Evolutionary conservation across 2,113 vertebrate genomes (phyloP), one percentile per base, ranked within the genome.

Genomic region (Vulpes lagopus): DNA sequence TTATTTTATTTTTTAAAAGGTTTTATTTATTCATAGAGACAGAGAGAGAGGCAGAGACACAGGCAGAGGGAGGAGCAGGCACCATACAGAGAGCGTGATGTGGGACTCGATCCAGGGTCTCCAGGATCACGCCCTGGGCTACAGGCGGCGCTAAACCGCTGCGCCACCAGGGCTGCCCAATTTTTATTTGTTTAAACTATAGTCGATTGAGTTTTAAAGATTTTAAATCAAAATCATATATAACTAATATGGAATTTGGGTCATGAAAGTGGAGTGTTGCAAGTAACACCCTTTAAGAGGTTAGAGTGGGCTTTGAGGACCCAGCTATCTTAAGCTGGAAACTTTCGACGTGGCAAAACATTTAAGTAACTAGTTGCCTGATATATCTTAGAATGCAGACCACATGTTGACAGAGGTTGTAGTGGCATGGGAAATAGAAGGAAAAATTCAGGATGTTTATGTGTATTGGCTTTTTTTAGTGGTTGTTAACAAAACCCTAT

Each of bases 371-470:
- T 1, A 14, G 49, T 93, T 91, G 38, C 51, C 49, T 88, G 59
- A 76, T 49, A 59, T 64, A 51, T 51, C 76, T 95, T 86, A 65
- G 51, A 73, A 81, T 73, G 12, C 6, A 88, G 83, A 94, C 25
- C n/a, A 35, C 65, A 71, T 43, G 71, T 81, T 89, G 53, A 85
- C 67, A n/a, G n/a, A 85, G 12, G 16, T 82, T 87, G 35, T 43
- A 49, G 35, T 76, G 93, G 38, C 57, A 57, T 51, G 17, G 57
- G 78, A 92, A 95, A 90, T 74, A 22, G 69, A 74, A 67, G 92
- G 51, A 85, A 82, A 97, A 94, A 57, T 73, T 82, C 55, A 95
- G 62, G 69, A 83, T 97, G 57, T 96, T 94, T 95, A 53, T 74
- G 25, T 86, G 32, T 93, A 4, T 79, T 94, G 80, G 35, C 20